Conservation (phyloP, 2,888 invertebrate species). For the Sisyra nigra region DNA sequence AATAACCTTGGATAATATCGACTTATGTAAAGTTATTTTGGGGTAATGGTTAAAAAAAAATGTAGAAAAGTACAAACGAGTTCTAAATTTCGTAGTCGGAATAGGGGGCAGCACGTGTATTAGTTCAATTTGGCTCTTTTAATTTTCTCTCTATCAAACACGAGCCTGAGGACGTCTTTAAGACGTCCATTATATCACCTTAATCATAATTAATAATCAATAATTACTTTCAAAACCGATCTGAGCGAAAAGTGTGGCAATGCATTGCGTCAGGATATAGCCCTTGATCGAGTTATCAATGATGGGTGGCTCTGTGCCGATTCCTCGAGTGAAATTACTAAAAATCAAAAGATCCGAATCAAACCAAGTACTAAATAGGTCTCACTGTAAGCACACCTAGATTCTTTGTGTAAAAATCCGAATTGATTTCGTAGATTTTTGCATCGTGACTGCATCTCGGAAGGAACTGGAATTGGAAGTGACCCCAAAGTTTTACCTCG, state of each 20-base stretch:
- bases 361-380: background rate
- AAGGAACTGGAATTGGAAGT: background rate
- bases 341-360: background rate
- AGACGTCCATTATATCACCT: too few species aligned
- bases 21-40: too few species aligned
- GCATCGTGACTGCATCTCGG: background rate
- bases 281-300: conserved; percentile 21
- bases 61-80: too few species aligned
- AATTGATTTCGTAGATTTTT: background rate
- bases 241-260: conserved; percentile 33
- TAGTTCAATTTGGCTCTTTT: too few species aligned
- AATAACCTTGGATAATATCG: too few species aligned
- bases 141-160: too few species aligned
- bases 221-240: conserved; percentile 35
- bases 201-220: too few species aligned
- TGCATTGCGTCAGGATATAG: conserved; percentile 28
- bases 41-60: too few species aligned
- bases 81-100: too few species aligned
- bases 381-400: background rate
- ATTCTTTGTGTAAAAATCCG: conserved; percentile 1
- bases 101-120: too few species aligned
- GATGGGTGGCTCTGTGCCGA: conserved; percentile 20
- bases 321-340: conserved; percentile 16
- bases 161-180: too few species aligned
- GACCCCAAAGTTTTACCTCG: conserved; percentile 1